Conservation (phyloP, 2,113 vertebrate genomes). For the Neolamprologus falcicula region DNA sequence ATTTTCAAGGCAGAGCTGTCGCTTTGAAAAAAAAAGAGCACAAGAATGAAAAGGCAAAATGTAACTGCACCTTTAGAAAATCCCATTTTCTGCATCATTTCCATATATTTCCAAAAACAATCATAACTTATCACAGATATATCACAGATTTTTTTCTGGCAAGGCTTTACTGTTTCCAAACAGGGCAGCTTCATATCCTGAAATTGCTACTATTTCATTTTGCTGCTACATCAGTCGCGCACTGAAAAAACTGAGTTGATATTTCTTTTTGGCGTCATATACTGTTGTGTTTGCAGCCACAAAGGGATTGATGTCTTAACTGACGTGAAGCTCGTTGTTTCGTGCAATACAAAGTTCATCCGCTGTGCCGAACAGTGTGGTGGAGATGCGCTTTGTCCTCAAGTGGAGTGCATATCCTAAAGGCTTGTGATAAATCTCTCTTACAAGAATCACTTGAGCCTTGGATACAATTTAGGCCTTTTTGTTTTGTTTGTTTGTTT, state of each 20-base stretch:
- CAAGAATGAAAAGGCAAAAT: not conserved
- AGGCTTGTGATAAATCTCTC: not conserved
- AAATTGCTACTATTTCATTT: not conserved
- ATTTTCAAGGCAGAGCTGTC: not conserved
- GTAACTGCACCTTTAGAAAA: not conserved
- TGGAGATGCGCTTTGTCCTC: not conserved
- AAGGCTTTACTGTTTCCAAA: not conserved
- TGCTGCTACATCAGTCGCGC: not conserved
- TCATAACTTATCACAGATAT: not conserved
- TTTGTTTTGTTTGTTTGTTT: not conserved
- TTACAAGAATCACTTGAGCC: not conserved
- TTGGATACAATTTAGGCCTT: not conserved
- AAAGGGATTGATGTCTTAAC: not conserved
- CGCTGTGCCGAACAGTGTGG: not conserved
- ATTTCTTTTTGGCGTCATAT: not conserved
- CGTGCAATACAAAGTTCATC: not conserved
- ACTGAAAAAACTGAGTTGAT: not conserved
- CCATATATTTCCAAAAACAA: not conserved
- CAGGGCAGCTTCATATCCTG: not conserved
- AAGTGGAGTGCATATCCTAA: not conserved
- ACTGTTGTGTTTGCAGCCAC: not conserved
- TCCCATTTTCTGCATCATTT: not conserved
- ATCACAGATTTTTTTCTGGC: not conserved
- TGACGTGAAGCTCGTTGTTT: not conserved
- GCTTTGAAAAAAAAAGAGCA: not conserved